phyloP scores from a whole-genome alignment of 2,797 vertebrate genomes.

The Anabas testudineus region DNA sequence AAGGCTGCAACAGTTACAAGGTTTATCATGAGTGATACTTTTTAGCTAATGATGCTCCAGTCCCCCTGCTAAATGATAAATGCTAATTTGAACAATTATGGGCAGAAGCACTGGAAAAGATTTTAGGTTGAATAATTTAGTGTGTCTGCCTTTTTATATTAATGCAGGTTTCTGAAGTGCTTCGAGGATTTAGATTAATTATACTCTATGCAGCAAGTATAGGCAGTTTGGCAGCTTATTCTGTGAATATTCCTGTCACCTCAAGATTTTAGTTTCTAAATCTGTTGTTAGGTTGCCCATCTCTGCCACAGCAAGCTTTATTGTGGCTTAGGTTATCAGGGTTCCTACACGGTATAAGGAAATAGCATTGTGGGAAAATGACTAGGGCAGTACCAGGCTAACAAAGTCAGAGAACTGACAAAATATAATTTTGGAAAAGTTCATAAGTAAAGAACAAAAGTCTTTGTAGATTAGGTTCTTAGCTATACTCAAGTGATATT shows the following conservation, averaged over 20 bases:
- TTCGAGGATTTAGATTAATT: conserved; percentile 44
- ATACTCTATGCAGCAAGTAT: conserved; percentile 22
- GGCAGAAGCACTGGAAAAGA: conserved; percentile 41
- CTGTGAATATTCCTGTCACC: not conserved
- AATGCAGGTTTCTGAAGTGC: conserved; percentile 49
- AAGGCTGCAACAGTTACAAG: conserved; percentile 13
- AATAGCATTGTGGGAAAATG: not conserved
- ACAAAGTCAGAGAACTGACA: not conserved
- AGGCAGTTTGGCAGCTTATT: not conserved
- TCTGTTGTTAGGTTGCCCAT: conserved; percentile 35
- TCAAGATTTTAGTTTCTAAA: conserved; percentile 1
- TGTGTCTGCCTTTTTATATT: conserved; percentile 55
- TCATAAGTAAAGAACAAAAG: too few relatives aligned
- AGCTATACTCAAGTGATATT: too few relatives aligned
- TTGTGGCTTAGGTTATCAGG: conserved; percentile 20
- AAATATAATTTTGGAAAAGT: not conserved
- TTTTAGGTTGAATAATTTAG: conserved; percentile 58
- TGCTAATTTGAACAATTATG: conserved; percentile 63
- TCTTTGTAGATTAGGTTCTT: too few relatives aligned
- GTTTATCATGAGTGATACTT: conserved; percentile 41
- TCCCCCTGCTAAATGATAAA: conserved; percentile 48
- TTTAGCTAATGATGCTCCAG: conserved; percentile 51
- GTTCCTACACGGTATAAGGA: conserved; percentile 34
- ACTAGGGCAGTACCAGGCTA: not conserved
- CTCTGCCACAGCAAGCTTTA: conserved; percentile 35